Evolutionary conservation across 2,797 vertebrate species (phyloP), one percentile per base, ranked within the genome.

Genomic region (Chromobotia macracanthus): DNA sequence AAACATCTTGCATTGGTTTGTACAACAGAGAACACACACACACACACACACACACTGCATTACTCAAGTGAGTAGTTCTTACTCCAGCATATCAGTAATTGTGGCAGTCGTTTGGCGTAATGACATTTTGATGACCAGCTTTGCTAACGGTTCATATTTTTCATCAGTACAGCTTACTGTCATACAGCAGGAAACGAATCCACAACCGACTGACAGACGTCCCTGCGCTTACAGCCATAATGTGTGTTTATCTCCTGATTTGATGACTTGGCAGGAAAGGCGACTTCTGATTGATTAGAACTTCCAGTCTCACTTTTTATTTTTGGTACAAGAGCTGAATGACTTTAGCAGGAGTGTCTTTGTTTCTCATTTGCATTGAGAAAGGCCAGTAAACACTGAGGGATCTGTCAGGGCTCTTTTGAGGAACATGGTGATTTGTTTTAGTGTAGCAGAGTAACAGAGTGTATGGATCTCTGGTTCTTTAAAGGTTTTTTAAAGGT

Each of bases 221-320:
- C 51, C 44, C 23, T 70, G 66, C 46, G 18, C 7, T 60, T 38
- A 16, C 53, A 51, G 76, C 41, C 21, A 71, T 74, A 75, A 80
- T 38, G 70, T 81, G 65, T 63, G 66, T 81, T 83, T 64, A 83
- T 84, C 67, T 28, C 28, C 50, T n/a, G 69, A 64, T 70, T 72
- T 86, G 83, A 85, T 85, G 80, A 86, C 85, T 81, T 83, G 80
- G 82, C 80, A 84, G 80, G 72, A 80, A 68, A 72, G 79, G 64
- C 50, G 41, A 18, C 69, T 25, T 15, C 58, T 38, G 53, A 71
- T 81, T 86, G 81, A 81, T 81, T 78, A 76, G 75, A 61, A 61
- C 60, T 56, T 82, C 51, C 64, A 44, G 53, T 72, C 41, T 71
- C 58, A 60, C 56, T 70, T 55, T 74, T 69, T 70, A 46, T 65